Evolutionary conservation across 2,113 vertebrate species (phyloP).

Genomic region (Zosterops hypoxanthus): DNA sequence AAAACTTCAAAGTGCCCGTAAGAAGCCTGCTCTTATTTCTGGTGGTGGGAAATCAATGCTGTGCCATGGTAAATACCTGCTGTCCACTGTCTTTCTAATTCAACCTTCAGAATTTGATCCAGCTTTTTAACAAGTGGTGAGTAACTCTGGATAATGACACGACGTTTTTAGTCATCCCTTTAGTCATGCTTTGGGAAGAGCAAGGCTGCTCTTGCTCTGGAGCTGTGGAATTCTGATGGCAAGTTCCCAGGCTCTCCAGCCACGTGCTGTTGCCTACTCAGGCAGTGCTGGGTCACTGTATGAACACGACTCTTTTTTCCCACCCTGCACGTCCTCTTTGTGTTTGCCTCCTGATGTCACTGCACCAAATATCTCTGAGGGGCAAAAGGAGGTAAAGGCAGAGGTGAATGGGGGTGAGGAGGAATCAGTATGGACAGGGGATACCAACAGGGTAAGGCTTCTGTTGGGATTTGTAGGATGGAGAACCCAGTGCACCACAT

Average conservation of each 20-base stretch:
- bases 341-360: not conserved
- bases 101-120: not conserved
- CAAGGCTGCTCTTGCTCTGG: not conserved
- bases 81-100: not conserved
- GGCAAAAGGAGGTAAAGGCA: not conserved
- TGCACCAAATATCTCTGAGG: not conserved
- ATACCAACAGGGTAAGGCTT: not conserved
- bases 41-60: not conserved
- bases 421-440: not conserved
- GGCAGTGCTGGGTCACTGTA: rapidly evolving
- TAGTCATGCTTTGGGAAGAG: not conserved
- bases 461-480: not conserved
- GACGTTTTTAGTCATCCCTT: not conserved
- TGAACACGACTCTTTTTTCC: not conserved
- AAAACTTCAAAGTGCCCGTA: not conserved
- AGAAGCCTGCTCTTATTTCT: not conserved
- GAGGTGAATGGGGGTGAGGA: not conserved
- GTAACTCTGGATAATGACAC: not conserved
- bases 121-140: not conserved
- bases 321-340: not conserved
- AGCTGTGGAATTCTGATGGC: not conserved
- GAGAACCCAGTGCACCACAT: rapidly evolving
- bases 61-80: not conserved
- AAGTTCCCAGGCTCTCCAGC: not conserved
- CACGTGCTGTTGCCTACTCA: not conserved